These are phyloP conservation scores for Pectinophora gossypiella DNA, from an alignment of 1,140 invertebrate species.

Conservation along the genomic window DNA sequence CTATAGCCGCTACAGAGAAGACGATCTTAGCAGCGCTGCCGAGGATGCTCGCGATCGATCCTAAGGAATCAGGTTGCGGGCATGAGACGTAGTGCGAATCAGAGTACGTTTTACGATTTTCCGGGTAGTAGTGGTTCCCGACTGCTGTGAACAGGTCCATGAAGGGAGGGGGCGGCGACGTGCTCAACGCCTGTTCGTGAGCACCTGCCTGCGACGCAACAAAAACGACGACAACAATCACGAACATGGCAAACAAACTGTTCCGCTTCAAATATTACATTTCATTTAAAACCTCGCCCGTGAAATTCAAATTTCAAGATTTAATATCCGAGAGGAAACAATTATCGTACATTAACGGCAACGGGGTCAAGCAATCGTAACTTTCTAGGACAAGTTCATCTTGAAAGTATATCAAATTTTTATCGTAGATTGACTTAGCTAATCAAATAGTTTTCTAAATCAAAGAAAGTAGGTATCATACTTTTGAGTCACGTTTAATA, in stretches of 20 bases:
- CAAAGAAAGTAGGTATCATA: too few species aligned
- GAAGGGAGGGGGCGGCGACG: conserved; percentile 33
- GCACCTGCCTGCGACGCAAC: conserved; percentile 33
- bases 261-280: conserved; percentile 40
- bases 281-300: conserved; percentile 57
- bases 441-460: too few species aligned
- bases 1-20: conserved; percentile 53
- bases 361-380: conserved; percentile 25
- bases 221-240: conserved; percentile 46
- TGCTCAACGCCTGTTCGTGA: conserved; percentile 51
- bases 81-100: conserved; percentile 49
- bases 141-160: conserved; percentile 56
- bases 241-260: conserved; percentile 62
- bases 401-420: too few species aligned
- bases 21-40: conserved; percentile 66
- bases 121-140: conserved; percentile 52
- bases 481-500: too few species aligned
- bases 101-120: conserved; percentile 51
- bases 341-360: conserved; percentile 36
- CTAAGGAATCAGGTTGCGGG: conserved; percentile 50
- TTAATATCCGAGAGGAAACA: conserved; percentile 41
- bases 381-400: conserved; percentile 12
- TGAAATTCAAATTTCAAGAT: conserved; percentile 61
- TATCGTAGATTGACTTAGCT: too few species aligned
- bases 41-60: conserved; percentile 53